Percentiles rank a stretch among this genome's conserved stretches.
Conservation (phyloP, 2,888 invertebrate genomes). For the Opisthograptis luteolata region DNA sequence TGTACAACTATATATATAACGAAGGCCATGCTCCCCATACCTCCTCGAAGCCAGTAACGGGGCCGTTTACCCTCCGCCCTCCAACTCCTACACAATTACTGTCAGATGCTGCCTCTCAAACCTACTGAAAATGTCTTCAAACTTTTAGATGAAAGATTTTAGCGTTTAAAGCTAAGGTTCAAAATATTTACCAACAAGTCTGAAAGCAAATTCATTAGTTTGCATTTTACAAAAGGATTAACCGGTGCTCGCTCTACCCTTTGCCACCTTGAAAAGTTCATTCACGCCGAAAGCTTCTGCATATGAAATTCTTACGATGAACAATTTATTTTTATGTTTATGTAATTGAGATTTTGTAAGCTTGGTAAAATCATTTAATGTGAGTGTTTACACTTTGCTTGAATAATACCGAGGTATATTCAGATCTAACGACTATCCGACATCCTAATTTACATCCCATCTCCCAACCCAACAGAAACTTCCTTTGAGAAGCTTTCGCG, state of each 20-base stretch:
- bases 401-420: too few species aligned
- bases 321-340: neutral
- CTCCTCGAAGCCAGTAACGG: conserved; percentile 38
- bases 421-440: too few species aligned
- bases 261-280: conserved; percentile 15
- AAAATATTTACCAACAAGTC: conserved; percentile 29
- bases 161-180: conserved; percentile 27
- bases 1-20: conserved; percentile 2
- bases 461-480: too few species aligned
- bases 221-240: conserved; percentile 13
- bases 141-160: conserved; percentile 43
- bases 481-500: too few species aligned
- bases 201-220: conserved; percentile 19
- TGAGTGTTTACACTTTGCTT: too few species aligned
- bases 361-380: too few species aligned
- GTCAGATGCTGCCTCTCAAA: conserved; percentile 44
- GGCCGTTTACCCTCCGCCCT: conserved; percentile 54
- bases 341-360: too few species aligned
- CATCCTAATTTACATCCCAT: too few species aligned
- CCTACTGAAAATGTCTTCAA: conserved; percentile 40
- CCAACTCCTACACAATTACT: conserved; percentile 53
- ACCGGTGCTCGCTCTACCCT: conserved; percentile 2
- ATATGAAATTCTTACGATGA: neutral
- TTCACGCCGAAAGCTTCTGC: conserved; percentile 5
- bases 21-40: conserved; percentile 6